Conservation (phyloP, 1,140 invertebrate species). For the Anoplolepis gracilipes region DNA sequence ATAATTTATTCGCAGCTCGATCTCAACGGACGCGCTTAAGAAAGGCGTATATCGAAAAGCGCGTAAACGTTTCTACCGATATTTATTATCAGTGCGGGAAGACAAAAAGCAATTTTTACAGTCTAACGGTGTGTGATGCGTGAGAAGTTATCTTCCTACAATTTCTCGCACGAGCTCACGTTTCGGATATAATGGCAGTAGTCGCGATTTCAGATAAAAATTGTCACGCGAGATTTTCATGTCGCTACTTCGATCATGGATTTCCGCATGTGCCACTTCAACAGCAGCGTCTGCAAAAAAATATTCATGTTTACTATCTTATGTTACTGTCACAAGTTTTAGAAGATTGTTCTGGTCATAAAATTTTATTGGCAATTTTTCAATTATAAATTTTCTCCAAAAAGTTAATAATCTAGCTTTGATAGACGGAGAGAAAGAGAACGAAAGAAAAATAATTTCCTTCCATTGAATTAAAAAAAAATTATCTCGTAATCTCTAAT, state of each 20-base stretch:
- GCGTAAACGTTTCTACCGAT: neutral
- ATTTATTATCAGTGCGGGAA: constrained; percentile 25
- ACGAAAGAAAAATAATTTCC: neutral
- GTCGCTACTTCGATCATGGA: constrained; percentile 38
- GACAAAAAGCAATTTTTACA: constrained; percentile 36
- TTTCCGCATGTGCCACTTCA: constrained; percentile 34
- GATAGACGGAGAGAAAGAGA: neutral
- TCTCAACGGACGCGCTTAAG: neutral
- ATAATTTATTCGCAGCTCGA: constrained; percentile 7
- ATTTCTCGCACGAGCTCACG: constrained; percentile 46
- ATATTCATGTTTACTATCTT: too few species aligned
- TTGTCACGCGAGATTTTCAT: constrained; percentile 58
- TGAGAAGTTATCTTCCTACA: constrained; percentile 47
- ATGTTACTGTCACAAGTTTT: neutral
- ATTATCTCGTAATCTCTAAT: constrained; percentile 5
- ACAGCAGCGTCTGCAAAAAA: neutral
- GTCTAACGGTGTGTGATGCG: constrained; percentile 30
- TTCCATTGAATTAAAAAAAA: neutral
- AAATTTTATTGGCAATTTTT: constrained; percentile 1
- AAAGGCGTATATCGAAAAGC: neutral
- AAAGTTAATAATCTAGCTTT: neutral
- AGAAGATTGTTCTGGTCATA: neutral
- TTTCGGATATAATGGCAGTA: constrained; percentile 47
- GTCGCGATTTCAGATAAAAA: constrained; percentile 57
- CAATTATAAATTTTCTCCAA: neutral